Base-by-base conservation (phyloP, 2,888 invertebrate genomes). In the Cosmopolites sordidus region DNA sequence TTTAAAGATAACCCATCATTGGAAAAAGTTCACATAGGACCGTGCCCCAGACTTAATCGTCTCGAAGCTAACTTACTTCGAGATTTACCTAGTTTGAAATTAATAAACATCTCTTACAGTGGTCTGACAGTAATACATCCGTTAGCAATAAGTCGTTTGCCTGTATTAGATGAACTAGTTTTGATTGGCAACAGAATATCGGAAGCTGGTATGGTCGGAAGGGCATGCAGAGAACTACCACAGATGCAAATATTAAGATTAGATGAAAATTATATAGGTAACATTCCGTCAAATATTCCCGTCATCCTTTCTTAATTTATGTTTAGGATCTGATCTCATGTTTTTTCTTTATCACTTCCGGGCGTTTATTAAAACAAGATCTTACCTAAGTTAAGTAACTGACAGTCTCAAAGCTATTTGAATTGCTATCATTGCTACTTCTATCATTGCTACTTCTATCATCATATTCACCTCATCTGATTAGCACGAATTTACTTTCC, bases 141-240 rank as follows among this genome's bases (percentile, higher is more conserved):
- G 61, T 80, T 91, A 60, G 83, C 89, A 0, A 72, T 92, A 42
- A 80, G 84, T 37, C 76, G 85, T 51, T 73, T 92, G 43, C 87
- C 89, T n/a, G 78, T 79, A 43, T 69, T 92, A 53, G 78, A 78
- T 42, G 86, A 87, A 63, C 70, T 92, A 11, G 83, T 85, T 16
- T 73, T 92, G 0, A 79, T 80, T 11, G 80, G 84, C 43, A 92
- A 92, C 18, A 79, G 81, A 62, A 82, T 92, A 60, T 77, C 79
- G 8, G 91, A 92, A 68, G 88, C 89, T 9, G 82, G 83, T n/a
- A 86, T 90, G 82, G 79, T 92, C 8, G 91, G 92, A 2, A 79
- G 88, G 61, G 86, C 86, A 9, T 80, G 84, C 11, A 80, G 87
- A 69, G 91, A 90, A 65, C 75, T 92, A 43, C 83, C 85, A n/a